Percentiles rank a stretch among this genome's conserved stretches.
Evolutionary conservation across 2,113 vertebrate species (phyloP).

Genomic region (Entelurus aequoreus): DNA sequence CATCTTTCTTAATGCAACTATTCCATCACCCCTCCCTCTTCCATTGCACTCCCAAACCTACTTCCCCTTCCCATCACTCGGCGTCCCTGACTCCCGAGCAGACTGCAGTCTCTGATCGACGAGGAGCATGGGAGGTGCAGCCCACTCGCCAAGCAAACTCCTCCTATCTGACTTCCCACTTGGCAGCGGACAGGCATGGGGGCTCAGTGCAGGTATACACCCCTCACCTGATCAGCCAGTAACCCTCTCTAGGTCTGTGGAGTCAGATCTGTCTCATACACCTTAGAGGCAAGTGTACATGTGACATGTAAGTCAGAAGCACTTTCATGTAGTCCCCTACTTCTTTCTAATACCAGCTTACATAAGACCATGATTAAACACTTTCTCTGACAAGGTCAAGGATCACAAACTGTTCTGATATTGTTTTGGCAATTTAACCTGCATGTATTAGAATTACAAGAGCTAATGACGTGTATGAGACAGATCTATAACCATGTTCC

Average conservation of each 20-base stretch:
- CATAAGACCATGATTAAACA: too few relatives aligned
- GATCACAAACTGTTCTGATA: neutral
- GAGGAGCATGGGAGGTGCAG: conserved; percentile 97
- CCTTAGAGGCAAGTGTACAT: neutral
- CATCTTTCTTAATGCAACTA: conserved; percentile 55
- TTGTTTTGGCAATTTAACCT: neutral
- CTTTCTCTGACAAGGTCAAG: neutral
- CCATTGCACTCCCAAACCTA: conserved; percentile 27
- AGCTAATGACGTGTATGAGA: conserved; percentile 30
- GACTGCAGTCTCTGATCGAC: conserved; percentile 86
- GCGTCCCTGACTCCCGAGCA: conserved; percentile 68
- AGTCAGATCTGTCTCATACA: conserved; percentile 57
- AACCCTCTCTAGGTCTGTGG: conserved; percentile 30
- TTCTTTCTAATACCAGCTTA: neutral
- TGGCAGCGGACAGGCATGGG: conserved; percentile 96
- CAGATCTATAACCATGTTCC: conserved; percentile 48
- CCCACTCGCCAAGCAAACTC: conserved; percentile 94
- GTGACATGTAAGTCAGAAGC: neutral
- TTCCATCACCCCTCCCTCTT: conserved; percentile 43
- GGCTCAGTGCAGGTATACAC: conserved; percentile 96
- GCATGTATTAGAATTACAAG: neutral
- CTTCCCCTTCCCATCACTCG: conserved; percentile 42
- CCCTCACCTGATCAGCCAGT: conserved; percentile 53
- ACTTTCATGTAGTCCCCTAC: neutral
- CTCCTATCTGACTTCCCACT: conserved; percentile 94